Evolutionary conservation across 2,888 invertebrate genomes (phyloP), one percentile per base, ranked within the genome.

Genomic region (Neoscelio sp.): DNA sequence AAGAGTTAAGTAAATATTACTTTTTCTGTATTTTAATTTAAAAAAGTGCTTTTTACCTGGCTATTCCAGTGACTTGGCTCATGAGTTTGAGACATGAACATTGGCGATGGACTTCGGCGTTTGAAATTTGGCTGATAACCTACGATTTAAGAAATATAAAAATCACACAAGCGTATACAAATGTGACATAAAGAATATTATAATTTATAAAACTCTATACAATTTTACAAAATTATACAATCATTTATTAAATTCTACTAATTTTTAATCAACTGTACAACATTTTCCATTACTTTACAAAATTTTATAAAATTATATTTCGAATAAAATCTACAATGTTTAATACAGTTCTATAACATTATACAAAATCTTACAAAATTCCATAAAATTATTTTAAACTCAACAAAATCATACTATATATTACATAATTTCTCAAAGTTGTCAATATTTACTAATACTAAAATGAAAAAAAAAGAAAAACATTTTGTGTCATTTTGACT

Each of bases 81-180:
- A 30, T 85, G 83, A 28, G 48, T 50, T 73, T 85, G 86, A 8
- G 83, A 52, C 10, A 82, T 80, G 28, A 83, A 89, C 83, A 89
- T 80, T 13, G 90, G 89, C 26, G 89, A 88, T 20, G 89, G 88
- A 81, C 89, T 90, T 33, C 88, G 86, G 18, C 88, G 87, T 79
- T 88, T 89, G 20, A 85, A 88, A 40, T 83, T 78, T 50, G 85
- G 87, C 35, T 81, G 82, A 56, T 83, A 85, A 7, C 76, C 86
- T 87, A 46, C 4, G 71, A 78, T 56, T 13, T 13, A 54, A 54
- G 28, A 20, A 78, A 42, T 28, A 54, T 33, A 46, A 56, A 42
- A 46, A 58, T 28, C 38, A 10, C 74, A 50, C n/a, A 48, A 30
- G 30, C 2, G 7, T 13, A 38, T 54, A 12, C 5, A 35, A 68